Conservation (phyloP, 2,888 invertebrate genomes). For the Linnaemya vulpina region DNA sequence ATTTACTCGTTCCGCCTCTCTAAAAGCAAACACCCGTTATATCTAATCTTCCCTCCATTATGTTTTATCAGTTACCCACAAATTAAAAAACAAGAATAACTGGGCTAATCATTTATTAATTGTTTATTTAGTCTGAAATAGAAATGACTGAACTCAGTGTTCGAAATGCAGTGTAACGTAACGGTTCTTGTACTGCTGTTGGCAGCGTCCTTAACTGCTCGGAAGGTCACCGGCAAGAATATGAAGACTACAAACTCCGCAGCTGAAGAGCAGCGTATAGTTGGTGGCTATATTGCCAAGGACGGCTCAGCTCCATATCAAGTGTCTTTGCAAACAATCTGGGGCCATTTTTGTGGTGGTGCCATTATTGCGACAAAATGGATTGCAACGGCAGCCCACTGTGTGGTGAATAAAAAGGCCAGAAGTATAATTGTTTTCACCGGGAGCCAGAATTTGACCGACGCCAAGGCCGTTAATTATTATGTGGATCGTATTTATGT, state of each 20-base stretch:
- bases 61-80: neutral
- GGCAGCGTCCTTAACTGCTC: neutral
- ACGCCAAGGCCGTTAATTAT: slow-evolving; percentile 83
- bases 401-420: slow-evolving; percentile 74
- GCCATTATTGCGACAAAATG: slow-evolving; percentile 75
- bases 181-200: neutral
- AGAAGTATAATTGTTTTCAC: slow-evolving; percentile 75
- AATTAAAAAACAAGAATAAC: neutral
- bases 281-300: slow-evolving; percentile 74
- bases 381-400: slow-evolving; percentile 79
- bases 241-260: neutral
- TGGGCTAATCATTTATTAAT: neutral
- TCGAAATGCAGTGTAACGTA: neutral
- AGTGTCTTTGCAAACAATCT: slow-evolving; percentile 77
- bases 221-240: neutral
- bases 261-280: slow-evolving; percentile 68
- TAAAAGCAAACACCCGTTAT: neutral
- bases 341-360: slow-evolving; percentile 79
- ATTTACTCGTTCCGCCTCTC: neutral
- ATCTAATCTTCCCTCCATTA: neutral
- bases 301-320: slow-evolving; percentile 79
- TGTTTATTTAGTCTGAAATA: neutral
- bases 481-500: slow-evolving; percentile 74
- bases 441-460: slow-evolving; percentile 76
- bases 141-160: neutral